A percentile compares a stretch with the other conserved stretches of the same genome.
These are phyloP conservation scores for Nettapus auritus DNA, from an alignment of 2,113 vertebrate species.

Conservation along the genomic window DNA sequence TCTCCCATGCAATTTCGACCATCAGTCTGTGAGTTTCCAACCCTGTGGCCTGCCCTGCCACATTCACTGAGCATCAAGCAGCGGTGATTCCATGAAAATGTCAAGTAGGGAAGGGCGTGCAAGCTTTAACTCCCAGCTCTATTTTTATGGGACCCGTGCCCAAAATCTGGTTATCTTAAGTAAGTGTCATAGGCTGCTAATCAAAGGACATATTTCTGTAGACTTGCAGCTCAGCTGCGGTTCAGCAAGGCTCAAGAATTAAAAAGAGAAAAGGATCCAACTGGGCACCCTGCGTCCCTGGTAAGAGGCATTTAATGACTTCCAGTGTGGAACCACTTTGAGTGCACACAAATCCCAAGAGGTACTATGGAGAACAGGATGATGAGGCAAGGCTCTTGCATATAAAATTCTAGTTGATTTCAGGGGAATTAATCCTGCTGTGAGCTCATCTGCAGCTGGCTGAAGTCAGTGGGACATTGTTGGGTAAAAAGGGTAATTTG, in stretches of 20 bases:
- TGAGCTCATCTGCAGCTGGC: constrained; percentile 42
- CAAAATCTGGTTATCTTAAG: constrained; percentile 69
- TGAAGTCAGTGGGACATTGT: neutral
- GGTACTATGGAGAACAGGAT: neutral
- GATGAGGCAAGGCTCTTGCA: neutral
- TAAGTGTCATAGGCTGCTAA: constrained; percentile 53
- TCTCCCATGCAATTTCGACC: neutral
- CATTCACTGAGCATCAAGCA: neutral
- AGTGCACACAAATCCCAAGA: neutral
- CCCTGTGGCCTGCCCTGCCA: constrained; percentile 5
- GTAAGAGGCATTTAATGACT: constrained; percentile 14
- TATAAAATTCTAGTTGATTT: neutral
- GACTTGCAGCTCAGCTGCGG: neutral
- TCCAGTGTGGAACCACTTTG: neutral
- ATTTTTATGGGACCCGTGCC: constrained; percentile 63
- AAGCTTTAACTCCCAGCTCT: constrained; percentile 51
- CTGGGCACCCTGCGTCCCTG: neutral
- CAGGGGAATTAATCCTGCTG: neutral
- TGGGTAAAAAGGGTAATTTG: neutral
- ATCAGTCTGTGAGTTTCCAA: neutral
- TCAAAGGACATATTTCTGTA: constrained; percentile 22
- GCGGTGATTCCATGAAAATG: constrained; percentile 55
- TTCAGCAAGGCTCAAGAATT: neutral
- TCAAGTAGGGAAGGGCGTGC: constrained; percentile 57
- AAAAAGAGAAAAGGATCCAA: neutral